Evolutionary conservation across 2,888 invertebrate species (phyloP).

Genomic region (Pyrocoelia pectoralis): DNA sequence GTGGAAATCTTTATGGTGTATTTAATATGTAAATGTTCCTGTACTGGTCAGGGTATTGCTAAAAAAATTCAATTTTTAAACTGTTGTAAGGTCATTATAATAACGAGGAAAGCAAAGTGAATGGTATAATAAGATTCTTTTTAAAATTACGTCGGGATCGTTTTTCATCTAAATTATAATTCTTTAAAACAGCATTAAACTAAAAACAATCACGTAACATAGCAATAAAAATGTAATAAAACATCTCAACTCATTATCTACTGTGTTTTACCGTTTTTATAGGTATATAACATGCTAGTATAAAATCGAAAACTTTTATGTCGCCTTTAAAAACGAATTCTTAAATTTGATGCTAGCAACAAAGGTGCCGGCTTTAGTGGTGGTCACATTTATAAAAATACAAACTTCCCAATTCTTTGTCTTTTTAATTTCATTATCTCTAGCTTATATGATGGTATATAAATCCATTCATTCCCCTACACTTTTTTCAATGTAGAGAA

Average conservation of each 20-base stretch:
- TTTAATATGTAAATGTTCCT: too few species aligned
- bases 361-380: conserved; percentile 1
- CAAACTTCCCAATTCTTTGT: not conserved
- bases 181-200: not conserved
- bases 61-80: too few species aligned
- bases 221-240: conserved; percentile 27
- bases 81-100: too few species aligned
- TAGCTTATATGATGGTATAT: not conserved
- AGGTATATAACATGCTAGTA: conserved; percentile 21
- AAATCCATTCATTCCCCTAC: conserved; percentile 18
- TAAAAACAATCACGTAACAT: conserved; percentile 22
- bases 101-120: too few species aligned
- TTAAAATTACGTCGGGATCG: not conserved
- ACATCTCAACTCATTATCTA: conserved; percentile 29
- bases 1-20: too few species aligned
- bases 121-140: too few species aligned
- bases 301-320: conserved; percentile 25
- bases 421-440: conserved; percentile 4
- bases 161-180: conserved; percentile 1
- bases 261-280: conserved; percentile 27
- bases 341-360: not conserved
- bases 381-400: not conserved
- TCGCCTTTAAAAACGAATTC: not conserved
- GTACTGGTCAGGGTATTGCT: too few species aligned
- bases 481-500: conserved; percentile 22